Evolutionary conservation across 2,113 vertebrate genomes (phyloP).

Genomic region (Engraulis encrasicolus): DNA sequence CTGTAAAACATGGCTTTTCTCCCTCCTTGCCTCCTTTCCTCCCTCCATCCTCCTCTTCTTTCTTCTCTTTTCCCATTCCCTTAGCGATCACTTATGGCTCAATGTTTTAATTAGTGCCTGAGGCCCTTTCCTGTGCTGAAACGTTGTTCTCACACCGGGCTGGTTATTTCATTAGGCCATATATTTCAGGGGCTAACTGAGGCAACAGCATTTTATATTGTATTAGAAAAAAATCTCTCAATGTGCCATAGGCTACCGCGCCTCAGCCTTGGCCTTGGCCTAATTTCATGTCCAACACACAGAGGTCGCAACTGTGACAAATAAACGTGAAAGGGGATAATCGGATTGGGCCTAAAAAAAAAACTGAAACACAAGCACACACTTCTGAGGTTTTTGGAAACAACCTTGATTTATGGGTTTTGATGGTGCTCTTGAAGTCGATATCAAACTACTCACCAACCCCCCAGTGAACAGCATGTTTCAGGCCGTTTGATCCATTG

Average conservation of each 20-base stretch:
- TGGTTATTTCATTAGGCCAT: slow-evolving; percentile 46
- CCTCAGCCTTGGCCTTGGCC: neutral
- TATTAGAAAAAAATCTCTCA: slow-evolving; percentile 50
- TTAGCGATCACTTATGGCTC: slow-evolving; percentile 48
- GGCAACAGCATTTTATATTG: slow-evolving; percentile 54
- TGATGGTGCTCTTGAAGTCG: neutral
- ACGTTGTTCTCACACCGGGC: slow-evolving; percentile 43
- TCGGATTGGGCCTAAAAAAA: neutral
- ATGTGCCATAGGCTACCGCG: slow-evolving; percentile 43
- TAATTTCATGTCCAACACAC: slow-evolving; percentile 38
- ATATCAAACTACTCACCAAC: neutral
- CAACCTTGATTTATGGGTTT: neutral
- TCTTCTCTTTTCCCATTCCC: neutral
- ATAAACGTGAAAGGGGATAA: neutral
- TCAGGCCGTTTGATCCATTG: neutral
- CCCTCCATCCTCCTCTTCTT: too few species aligned
- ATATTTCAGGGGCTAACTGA: slow-evolving; percentile 43
- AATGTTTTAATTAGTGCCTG: slow-evolving; percentile 48
- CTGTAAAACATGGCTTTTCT: slow-evolving; percentile 36
- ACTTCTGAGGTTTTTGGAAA: neutral
- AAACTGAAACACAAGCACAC: neutral
- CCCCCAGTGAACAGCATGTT: neutral
- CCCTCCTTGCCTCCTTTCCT: neutral
- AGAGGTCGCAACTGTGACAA: slow-evolving; percentile 20
- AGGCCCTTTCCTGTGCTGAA: slow-evolving; percentile 31